A percentile compares a stretch with the other conserved stretches of the same genome.
Evolutionary conservation across 2,888 invertebrate species (phyloP).

Genomic region (Plagodis dolabraria): DNA sequence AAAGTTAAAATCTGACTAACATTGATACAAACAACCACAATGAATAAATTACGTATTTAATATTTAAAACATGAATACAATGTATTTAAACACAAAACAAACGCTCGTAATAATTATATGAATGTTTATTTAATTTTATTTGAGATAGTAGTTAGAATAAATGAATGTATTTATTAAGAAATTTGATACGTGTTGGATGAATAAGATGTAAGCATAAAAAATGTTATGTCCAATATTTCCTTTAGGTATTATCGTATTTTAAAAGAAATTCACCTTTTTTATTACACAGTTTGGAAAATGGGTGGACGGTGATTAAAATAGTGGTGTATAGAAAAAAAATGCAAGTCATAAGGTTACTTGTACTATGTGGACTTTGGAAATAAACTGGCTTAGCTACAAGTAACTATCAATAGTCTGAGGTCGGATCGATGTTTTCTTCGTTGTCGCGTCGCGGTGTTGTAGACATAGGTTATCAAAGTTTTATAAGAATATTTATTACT

Average conservation of each 20-base stretch:
- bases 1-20: too few species aligned
- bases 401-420: constrained; percentile 6
- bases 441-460: constrained; percentile 11
- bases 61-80: constrained; percentile 17
- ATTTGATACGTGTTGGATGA: constrained; percentile 69
- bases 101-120: constrained; percentile 34
- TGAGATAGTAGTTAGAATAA: constrained; percentile 64
- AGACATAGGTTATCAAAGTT: constrained; percentile 16
- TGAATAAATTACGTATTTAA: background rate
- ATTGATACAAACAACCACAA: too few species aligned
- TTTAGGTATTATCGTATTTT: constrained; percentile 20
- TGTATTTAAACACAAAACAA: constrained; percentile 40
- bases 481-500: constrained; percentile 20
- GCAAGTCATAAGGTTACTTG: background rate
- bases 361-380: background rate
- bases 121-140: constrained; percentile 45
- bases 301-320: background rate
- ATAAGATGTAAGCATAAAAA: constrained; percentile 45
- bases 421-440: constrained; percentile 10
- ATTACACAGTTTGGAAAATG: constrained; percentile 3
- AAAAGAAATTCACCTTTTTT: constrained; percentile 14
- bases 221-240: constrained; percentile 53
- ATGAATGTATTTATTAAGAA: constrained; percentile 57
- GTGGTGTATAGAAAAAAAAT: too few species aligned
- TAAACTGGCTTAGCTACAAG: background rate